Evolutionary conservation across 2,888 invertebrate species (phyloP), one percentile per base, ranked within the genome.

Genomic region (Torymus aiolomorphi): DNA sequence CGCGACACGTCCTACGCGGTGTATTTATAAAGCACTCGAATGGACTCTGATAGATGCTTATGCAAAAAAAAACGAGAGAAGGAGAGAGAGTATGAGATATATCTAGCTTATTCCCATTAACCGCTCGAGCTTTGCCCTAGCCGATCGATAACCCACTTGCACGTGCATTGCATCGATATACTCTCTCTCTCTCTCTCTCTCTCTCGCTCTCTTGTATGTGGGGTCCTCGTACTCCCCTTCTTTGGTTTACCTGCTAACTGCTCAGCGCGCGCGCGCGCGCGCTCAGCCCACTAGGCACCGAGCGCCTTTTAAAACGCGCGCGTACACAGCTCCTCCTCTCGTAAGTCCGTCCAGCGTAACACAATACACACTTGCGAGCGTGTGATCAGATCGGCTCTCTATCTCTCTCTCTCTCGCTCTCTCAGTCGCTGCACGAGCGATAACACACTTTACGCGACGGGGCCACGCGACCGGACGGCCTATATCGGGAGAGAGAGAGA

Each of bases 131-230:
- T 87, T 88, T 87, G 85, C 85, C 86, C 85, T 56, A 51, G 66
- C 71, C 82, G 84, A 88, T 89, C 89, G 88, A 89, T 89, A 89
- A 88, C 88, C 88, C 88, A 88, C 86, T 89, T 88, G 88, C 87
- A 87, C 87, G 88, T 87, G 87, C 85, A 86, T 86, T 85, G 86
- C 86, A 87, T 87, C 85, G 87, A 87, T 85, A 86, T 83, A 83
- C 73, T 18, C 66, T 8, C 42, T 8, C 8, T 8, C 42, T 8
- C 42, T 31, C 31, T 31, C 31, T 31, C 31, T 31, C 31, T 31
- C 31, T 31, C 31, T 31, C 31, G 5, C 8, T 42, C 42, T 42
- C 8, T 42, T 42, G 42, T 42, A 8, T 42, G 83, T 80, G 85
- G 83, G 83, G 83, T 83, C 83, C 84, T 83, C 84, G 83, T 83